phyloP scores from a whole-genome alignment of 2,113 vertebrate genomes.

The Microtus montanus region DNA sequence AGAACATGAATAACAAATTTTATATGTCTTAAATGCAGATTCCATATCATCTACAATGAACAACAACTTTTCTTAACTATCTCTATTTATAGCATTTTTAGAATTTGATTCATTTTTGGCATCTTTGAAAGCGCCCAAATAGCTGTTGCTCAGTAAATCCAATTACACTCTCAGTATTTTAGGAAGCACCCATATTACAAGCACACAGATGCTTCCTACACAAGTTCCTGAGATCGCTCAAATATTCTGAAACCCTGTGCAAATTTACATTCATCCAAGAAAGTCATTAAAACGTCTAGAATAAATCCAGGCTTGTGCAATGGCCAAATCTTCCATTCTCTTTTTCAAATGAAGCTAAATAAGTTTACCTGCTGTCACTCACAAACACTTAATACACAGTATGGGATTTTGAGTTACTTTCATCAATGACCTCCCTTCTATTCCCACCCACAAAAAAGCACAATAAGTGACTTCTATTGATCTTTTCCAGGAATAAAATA shows the following conservation, averaged over 20 bases:
- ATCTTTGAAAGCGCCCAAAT: constrained; percentile 44
- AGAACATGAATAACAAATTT: background rate
- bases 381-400: constrained; percentile 73
- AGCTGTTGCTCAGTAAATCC: constrained; percentile 38
- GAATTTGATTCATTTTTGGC: background rate
- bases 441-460: constrained; percentile 65
- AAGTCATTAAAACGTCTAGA: constrained; percentile 67
- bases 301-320: constrained; percentile 57
- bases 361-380: constrained; percentile 74
- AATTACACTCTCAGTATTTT: constrained; percentile 24
- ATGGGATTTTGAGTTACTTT: constrained; percentile 78
- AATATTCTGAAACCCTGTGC: constrained; percentile 57
- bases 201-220: constrained; percentile 26
- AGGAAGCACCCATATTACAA: background rate
- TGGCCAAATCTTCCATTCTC: constrained; percentile 69
- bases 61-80: background rate
- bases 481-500: constrained; percentile 71
- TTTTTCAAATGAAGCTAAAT: constrained; percentile 77
- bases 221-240: constrained; percentile 38
- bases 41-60: background rate
- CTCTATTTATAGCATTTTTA: background rate
- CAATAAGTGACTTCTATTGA: constrained; percentile 76
- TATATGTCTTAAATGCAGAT: background rate
- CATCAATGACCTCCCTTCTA: constrained; percentile 65
- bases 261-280: constrained; percentile 55